Evolutionary conservation across 2,888 invertebrate genomes (phyloP).

Genomic region (Ormyrus nitidulus): DNA sequence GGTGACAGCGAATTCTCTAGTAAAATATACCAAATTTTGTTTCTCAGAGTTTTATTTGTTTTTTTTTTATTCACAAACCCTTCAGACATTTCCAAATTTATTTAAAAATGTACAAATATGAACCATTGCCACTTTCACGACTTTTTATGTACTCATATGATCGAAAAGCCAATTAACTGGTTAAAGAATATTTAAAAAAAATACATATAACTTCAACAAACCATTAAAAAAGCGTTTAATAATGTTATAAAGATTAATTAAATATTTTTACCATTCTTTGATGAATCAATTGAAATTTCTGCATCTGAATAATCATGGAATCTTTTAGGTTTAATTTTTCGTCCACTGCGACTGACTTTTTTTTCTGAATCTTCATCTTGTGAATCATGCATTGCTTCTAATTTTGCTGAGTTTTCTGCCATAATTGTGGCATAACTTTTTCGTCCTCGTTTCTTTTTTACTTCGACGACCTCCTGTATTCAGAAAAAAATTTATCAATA

Average conservation of each 20-base stretch:
- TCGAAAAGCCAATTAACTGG: too few species aligned
- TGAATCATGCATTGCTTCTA: slow-evolving; percentile 66
- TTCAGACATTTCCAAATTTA: too few species aligned
- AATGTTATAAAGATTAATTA: too few species aligned
- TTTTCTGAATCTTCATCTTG: slow-evolving; percentile 77
- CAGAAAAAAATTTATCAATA: slow-evolving; percentile 9
- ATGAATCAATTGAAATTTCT: slow-evolving; percentile 68
- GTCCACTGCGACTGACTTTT: slow-evolving; percentile 83
- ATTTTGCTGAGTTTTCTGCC: slow-evolving; percentile 64
- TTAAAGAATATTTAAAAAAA: too few species aligned
- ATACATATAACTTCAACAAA: slow-evolving; percentile 12
- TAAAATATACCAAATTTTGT: too few species aligned
- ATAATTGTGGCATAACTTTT: slow-evolving; percentile 61
- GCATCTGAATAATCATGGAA: slow-evolving; percentile 72
- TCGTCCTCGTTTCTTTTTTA: slow-evolving; percentile 66
- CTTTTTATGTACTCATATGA: too few species aligned
- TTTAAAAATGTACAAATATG: too few species aligned
- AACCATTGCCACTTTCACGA: too few species aligned
- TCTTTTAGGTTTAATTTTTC: slow-evolving; percentile 84
- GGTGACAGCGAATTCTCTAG: too few species aligned
- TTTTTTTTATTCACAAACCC: too few species aligned
- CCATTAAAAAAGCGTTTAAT: too few species aligned
- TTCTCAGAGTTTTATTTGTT: too few species aligned
- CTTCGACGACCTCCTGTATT: slow-evolving; percentile 63
- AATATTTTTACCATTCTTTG: slow-evolving; percentile 63